A percentile compares a stretch with the other conserved stretches of the same genome.
Evolutionary conservation across 2,888 invertebrate genomes (phyloP).

Genomic region (Leptopterna dolabrata): DNA sequence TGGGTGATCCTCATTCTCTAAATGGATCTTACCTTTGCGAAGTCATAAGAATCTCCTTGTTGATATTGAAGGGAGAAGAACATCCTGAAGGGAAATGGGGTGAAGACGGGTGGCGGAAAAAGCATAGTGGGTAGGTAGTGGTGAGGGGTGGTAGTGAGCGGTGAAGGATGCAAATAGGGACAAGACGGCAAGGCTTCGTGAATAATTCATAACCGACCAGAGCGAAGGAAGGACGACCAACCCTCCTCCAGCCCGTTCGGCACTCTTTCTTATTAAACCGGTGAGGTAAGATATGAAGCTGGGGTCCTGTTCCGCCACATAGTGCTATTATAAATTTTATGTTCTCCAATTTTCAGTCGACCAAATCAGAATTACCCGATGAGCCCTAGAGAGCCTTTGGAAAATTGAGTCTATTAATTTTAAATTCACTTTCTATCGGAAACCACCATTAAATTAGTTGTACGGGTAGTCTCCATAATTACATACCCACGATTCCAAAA

Average conservation of each 20-base stretch:
- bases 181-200: slow-evolving; percentile 41
- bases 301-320: not conserved
- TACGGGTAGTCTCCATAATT: no score
- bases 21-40: slow-evolving; percentile 34
- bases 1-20: not conserved
- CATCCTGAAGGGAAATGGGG: not conserved
- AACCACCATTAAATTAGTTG: no score
- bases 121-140: not conserved
- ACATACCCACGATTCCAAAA: no score
- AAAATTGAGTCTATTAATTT: no score
- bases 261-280: slow-evolving; percentile 46
- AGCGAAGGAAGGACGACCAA: slow-evolving; percentile 9
- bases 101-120: not conserved
- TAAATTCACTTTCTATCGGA: no score
- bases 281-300: slow-evolving; percentile 38
- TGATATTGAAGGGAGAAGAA: slow-evolving; percentile 18
- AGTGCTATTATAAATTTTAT: slow-evolving; percentile 21
- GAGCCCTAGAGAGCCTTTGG: not conserved
- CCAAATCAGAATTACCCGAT: not conserved
- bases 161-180: slow-evolving; percentile 46
- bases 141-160: not conserved
- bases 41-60: slow-evolving; percentile 36
- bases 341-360: not conserved
- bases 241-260: not conserved
- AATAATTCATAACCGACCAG: slow-evolving; percentile 48